Base-by-base conservation (phyloP, 2,888 invertebrate species). In the Rhorus exstirpatorius region DNA sequence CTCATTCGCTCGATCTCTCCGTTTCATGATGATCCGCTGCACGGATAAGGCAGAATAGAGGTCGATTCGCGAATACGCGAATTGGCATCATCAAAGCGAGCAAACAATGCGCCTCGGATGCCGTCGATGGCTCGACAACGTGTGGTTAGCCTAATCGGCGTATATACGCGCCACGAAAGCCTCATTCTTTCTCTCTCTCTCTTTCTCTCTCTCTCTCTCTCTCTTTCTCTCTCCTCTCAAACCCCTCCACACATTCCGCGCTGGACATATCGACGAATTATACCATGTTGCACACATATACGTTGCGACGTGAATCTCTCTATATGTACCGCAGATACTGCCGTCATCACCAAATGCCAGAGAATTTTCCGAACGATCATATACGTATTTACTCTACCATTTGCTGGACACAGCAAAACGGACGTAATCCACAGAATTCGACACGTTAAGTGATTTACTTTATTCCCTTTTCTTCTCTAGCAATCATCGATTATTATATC, bases 31-130 rank as follows among this genome's bases (percentile, higher is more conserved):
- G 63, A 74, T 74, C 79, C 83, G 61, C 83, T 87, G 87, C 86
- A 86, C 83, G 81, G 83, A 86, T 86, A 89, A 86, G 86, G 87
- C 60, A 63, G 60, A 35, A 63, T 74, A 63, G 74, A 74, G 74
- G 63, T 72, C 81, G 79, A 61, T 76, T 83, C 77, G 81, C 88
- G 89, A 90, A 90, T 87, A 89, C 90, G 90, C 89, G 92, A 92
- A 92, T 92, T 92, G 92, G 91, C 91, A 91, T 92, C 92, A 92
- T 92, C 92, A 92, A 92, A 92, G 92, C 90, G 90, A 92, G 90
- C 91, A 92, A 93, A 92, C 91, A 92, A 92, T 92, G 89, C 87
- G 85, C 65, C 55, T 83, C 88, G 91, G 88, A 91, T 91, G 90
- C 91, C 90, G 89, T 87, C 90, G 91, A 91, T 89, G 89, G 88